phyloP scores from a whole-genome alignment of 2,888 invertebrate genomes.

The Notocelia uddmanniana region DNA sequence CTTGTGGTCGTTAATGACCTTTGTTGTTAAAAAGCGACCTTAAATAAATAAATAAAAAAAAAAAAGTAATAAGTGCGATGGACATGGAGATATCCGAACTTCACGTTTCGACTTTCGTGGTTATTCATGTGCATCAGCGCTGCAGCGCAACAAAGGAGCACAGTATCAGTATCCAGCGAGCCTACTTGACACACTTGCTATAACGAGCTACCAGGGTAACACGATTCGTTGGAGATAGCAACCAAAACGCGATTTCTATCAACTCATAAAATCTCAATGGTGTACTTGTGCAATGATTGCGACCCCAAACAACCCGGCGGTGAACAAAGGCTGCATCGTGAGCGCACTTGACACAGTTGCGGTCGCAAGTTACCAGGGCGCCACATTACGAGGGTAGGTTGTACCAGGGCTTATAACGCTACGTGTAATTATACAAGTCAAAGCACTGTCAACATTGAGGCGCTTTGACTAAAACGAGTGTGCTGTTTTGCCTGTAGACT shows the following conservation, averaged over 20 bases:
- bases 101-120: too few species aligned
- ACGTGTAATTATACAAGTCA: neutral
- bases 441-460: too few species aligned
- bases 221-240: slow-evolving; percentile 18
- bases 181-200: slow-evolving; percentile 37
- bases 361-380: slow-evolving; percentile 1
- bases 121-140: too few species aligned
- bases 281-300: slow-evolving; percentile 15
- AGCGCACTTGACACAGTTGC: slow-evolving; percentile 22
- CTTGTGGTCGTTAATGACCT: too few species aligned
- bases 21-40: too few species aligned
- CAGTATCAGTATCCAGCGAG: slow-evolving; percentile 19
- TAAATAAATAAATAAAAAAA: too few species aligned
- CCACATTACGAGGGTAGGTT: neutral
- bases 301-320: neutral
- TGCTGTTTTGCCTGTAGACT: too few species aligned
- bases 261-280: slow-evolving; percentile 1
- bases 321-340: slow-evolving; percentile 3
- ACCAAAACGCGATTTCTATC: slow-evolving; percentile 4
- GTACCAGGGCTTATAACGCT: neutral
- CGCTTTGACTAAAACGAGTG: too few species aligned
- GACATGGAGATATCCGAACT: too few species aligned
- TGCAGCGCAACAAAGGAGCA: slow-evolving; percentile 20
- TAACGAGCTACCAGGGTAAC: slow-evolving; percentile 32
- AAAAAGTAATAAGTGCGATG: too few species aligned